phyloP scores from a whole-genome alignment of 1,140 invertebrate species.

The Apis dorsata region DNA sequence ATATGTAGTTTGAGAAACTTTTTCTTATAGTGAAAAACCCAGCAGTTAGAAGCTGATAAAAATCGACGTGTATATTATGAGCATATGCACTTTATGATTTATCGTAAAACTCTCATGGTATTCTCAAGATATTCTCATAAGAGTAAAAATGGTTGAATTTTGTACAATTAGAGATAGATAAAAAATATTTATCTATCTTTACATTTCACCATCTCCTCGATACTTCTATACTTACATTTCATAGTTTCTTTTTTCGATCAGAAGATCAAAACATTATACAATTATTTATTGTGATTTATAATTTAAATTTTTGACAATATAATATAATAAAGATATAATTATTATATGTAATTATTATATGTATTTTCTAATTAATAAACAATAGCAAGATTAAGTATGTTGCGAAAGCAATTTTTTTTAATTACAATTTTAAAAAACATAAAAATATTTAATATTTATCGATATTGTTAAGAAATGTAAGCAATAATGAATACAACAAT shows the following conservation, averaged over 20 bases:
- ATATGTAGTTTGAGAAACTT: constrained; percentile 8
- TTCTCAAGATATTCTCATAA: background rate
- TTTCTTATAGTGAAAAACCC: constrained; percentile 45
- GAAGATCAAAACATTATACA: background rate
- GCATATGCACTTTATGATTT: background rate
- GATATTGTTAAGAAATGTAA: too few species aligned
- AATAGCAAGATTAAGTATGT: too few species aligned
- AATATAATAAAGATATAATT: too few species aligned
- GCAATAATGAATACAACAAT: too few species aligned
- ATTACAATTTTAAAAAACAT: too few species aligned
- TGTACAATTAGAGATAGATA: background rate
- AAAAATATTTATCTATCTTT: background rate
- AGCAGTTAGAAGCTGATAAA: constrained; percentile 2
- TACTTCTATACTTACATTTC: too few species aligned
- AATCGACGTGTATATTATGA: background rate
- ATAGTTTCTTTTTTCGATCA: background rate
- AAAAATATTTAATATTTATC: too few species aligned
- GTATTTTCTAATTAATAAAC: too few species aligned
- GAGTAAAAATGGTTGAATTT: background rate
- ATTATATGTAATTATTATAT: too few species aligned
- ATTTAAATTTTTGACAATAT: background rate
- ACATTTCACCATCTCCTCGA: background rate
- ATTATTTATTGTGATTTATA: background rate
- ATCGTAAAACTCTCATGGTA: background rate
- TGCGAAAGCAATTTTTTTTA: too few species aligned